Base-by-base conservation (phyloP, 2,113 vertebrate genomes). In the Centropus unirufus region DNA sequence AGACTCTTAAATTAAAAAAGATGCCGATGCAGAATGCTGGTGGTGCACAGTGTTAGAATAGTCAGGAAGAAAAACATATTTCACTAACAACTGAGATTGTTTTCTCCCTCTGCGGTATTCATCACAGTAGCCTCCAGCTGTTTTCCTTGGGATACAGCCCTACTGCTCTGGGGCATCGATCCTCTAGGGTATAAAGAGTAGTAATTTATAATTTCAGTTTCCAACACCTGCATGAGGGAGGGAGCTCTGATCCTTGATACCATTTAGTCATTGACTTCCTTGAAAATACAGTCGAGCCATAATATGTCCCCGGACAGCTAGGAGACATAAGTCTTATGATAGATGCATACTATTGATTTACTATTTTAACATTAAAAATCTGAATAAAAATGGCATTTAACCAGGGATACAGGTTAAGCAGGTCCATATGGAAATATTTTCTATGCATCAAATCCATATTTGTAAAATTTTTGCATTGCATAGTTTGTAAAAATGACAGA, bases 341-440 rank as follows among this genome's bases (percentile, higher is more conserved):
- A 89, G 59, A 92, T 46, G 12, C 47, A 75, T 23, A 24, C 34
- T 93, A 78, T 61, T 72, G 77, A 93, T 91, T 95, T 93, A 96
- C 64, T 34, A 54, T 59, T 94, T 29, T 84, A 82, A 42, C 30
- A 80, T 86, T 92, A 59, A 46, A 62, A 92, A 90, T 86, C 44
- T 88, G 94, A 83, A 89, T 94, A 57, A 42, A 86, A 70, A 84
- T 29, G 57, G 4, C 20, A 67, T 81, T 92, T 89, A 84, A 27
- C 29, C 26, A 82, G 66, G 57, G 77, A 89, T 64, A 72, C 14
- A 67, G 58, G 11, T 64, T 94, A 94, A 93, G 7, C 51, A 89
- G 57, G 44, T 81, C 73, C 86, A 84, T 87, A 89, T 94, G 94
- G 89, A 94, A 94, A 87, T 89, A 81, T 84, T 79, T 93, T 87